A percentile compares a stretch with the other conserved stretches of the same genome.
Evolutionary conservation across 2,797 vertebrate genomes (phyloP).

Genomic region (Rhynchonycteris naso): DNA sequence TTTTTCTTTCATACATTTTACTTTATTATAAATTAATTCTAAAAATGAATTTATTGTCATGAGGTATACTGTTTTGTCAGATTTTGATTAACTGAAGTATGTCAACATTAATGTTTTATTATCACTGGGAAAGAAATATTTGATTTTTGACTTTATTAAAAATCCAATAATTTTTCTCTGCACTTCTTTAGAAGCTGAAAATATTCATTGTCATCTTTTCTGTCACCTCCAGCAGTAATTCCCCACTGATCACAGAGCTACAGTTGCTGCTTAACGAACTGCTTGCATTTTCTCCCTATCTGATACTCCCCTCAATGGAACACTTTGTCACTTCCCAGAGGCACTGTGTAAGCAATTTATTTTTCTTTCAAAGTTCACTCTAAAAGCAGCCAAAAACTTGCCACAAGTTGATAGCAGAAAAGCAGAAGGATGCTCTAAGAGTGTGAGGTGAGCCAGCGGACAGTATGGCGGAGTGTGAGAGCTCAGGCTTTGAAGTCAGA

Average conservation of each 20-base stretch:
- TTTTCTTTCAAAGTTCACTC: conserved; percentile 60
- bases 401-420: conserved; percentile 35
- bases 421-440: conserved; percentile 15
- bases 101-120: neutral
- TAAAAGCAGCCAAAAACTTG: conserved; percentile 46
- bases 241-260: neutral
- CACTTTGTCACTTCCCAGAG: conserved; percentile 32
- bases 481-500: neutral
- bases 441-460: neutral
- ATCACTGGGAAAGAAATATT: neutral
- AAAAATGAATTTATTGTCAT: neutral
- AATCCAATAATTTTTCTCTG: neutral
- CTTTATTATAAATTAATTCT: neutral
- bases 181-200: neutral
- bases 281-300: neutral
- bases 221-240: neutral
- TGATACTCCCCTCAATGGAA: neutral
- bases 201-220: neutral
- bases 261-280: neutral
- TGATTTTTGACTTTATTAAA: neutral
- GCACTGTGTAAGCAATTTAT: conserved; percentile 24
- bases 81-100: neutral
- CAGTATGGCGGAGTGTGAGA: neutral
- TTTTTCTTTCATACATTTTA: neutral
- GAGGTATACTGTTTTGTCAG: neutral